Evolutionary conservation across 1,140 invertebrate genomes (phyloP), one percentile per base, ranked within the genome.

Genomic region (Trachelipus rathkii): DNA sequence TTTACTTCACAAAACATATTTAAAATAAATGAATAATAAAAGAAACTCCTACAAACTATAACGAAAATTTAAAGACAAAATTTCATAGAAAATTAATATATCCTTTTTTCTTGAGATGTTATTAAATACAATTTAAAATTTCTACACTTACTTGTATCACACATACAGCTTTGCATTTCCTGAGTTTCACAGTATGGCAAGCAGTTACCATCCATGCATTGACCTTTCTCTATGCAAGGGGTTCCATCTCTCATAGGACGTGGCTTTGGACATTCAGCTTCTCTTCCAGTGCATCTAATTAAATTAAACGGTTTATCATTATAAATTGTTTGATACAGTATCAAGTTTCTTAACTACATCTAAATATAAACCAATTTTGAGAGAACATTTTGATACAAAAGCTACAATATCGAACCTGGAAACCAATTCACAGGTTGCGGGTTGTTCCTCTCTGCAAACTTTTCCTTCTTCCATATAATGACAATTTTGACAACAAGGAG

Each of bases 91-190:
- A 3, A 33, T 33, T 3, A 33, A 33, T 3, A 33, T 33, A 33
- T 33, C 33, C 6, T n/a, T 33, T 33, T 1, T 33, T 1, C 6
- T 6, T 33, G 33, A 33, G 33, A 33, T 33, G 33, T 6, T 33
- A 33, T 33, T 33, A 33, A 33, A 33, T 33, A 33, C 33, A 33
- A 33, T 33, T 33, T 33, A 33, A 33, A 33, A 6, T 33, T 33
- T 33, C 33, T 33, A 33, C 68, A 85, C 89, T 86, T 88, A 92
- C 94, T 92, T 80, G 92, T 92, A 83, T 97, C n/a, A n/a, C 95
- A 85, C 95, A 97, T 92, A 96, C 95, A 86, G 95, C 97, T 94
- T 92, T 82, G 93, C 87, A 50, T 93, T 93, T 83, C 94, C 92
- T 2, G 93, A 95, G 86, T n/a, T n/a, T 97, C 95, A 85, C 95